Conservation (phyloP, 2,113 vertebrate genomes). For the Lonchura striata region DNA sequence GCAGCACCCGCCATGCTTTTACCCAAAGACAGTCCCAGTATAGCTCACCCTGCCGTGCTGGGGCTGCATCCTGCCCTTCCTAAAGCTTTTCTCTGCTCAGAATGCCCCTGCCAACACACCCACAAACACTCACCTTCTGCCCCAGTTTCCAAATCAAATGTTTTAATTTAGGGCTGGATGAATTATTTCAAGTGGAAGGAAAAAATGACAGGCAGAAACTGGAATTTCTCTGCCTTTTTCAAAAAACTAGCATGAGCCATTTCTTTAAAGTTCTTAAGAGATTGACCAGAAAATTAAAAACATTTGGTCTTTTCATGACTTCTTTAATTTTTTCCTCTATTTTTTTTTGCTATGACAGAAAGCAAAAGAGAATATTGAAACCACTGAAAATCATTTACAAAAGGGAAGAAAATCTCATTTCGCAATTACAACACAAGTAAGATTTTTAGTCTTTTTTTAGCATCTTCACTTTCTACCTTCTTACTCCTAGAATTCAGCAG, state of each 20-base stretch:
- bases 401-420: neutral
- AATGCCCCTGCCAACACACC: neutral
- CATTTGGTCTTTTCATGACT: neutral
- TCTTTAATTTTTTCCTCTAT: neutral
- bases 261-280: neutral
- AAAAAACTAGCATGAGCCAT: neutral
- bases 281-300: neutral
- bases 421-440: neutral
- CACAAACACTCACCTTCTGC: neutral
- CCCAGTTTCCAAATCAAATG: neutral
- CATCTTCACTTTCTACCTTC: neutral
- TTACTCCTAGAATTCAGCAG: neutral
- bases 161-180: slow-evolving; percentile 11
- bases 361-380: neutral
- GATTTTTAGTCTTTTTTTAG: neutral
- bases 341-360: neutral
- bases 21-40: neutral
- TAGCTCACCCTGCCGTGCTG: neutral
- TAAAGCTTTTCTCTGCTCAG: neutral
- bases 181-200: neutral
- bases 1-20: neutral
- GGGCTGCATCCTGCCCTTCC: neutral
- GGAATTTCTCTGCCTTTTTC: neutral
- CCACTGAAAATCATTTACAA: neutral
- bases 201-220: neutral